Percentiles rank a stretch among this genome's conserved stretches.
These are phyloP conservation scores for Brachyopa scutellaris DNA, from an alignment of 2,888 invertebrate genomes.

Conservation along the genomic window DNA sequence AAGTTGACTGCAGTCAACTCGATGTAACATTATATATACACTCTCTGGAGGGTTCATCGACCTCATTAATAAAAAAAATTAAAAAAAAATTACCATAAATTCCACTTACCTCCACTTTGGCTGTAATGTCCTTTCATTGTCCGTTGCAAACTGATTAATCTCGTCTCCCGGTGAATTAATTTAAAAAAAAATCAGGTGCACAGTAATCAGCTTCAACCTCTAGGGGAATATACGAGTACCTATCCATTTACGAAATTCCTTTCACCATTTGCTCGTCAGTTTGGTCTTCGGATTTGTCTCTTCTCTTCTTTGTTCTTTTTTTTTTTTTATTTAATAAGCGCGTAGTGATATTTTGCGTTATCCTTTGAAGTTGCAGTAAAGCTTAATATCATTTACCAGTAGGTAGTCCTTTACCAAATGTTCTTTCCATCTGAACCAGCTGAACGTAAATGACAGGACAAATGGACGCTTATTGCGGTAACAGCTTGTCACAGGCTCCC, in stretches of 20 bases:
- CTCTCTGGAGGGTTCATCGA: no score
- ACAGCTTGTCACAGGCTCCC: conserved; percentile 22
- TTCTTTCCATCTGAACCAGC: no score
- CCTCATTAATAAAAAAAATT: no score
- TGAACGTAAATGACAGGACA: no score
- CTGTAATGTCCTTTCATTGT: no score
- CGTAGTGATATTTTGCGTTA: conserved; percentile 38
- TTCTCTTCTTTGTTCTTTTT: not conserved
- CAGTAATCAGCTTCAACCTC: conserved; percentile 9
- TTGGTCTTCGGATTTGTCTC: not conserved
- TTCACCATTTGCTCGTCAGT: conserved; percentile 12
- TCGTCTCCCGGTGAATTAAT: conserved; percentile 18
- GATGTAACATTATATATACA: no score
- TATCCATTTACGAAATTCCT: conserved; percentile 18
- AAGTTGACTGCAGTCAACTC: no score
- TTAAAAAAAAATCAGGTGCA: conserved; percentile 32
- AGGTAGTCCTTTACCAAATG: conserved; percentile 12
- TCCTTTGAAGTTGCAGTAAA: conserved; percentile 31
- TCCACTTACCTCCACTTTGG: no score
- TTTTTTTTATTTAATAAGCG: no score
- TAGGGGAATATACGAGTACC: not conserved
- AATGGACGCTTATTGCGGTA: conserved; percentile 37
- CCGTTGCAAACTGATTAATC: no score
- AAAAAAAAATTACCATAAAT: no score
- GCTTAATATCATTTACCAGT: conserved; percentile 18